phyloP scores from a whole-genome alignment of 2,113 vertebrate species.

The Zosterops japonicus region DNA sequence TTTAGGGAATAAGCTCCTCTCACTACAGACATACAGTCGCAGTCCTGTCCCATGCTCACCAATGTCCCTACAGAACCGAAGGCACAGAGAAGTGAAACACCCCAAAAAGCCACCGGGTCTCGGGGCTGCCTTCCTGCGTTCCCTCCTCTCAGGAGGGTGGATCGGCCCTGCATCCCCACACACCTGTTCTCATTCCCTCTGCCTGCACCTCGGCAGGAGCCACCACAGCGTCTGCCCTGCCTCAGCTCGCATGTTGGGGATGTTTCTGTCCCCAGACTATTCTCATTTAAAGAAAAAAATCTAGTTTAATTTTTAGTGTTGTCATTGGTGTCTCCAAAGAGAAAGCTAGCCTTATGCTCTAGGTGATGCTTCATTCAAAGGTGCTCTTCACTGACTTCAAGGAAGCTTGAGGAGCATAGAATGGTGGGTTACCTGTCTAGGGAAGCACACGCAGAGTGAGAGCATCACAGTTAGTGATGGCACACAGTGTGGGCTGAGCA shows the following conservation, averaged over 20 bases:
- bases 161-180: not conserved
- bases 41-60: not conserved
- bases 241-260: not conserved
- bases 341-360: not conserved
- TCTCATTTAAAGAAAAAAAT: not conserved
- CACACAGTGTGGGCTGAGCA: fast-evolving
- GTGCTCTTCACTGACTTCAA: not conserved
- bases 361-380: not conserved
- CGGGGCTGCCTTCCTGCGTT: not conserved
- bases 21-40: not conserved
- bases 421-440: not conserved
- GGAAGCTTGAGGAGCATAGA: not conserved
- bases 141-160: not conserved
- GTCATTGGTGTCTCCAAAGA: not conserved
- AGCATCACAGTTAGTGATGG: fast-evolving
- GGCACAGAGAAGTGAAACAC: not conserved
- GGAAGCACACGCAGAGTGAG: not conserved
- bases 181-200: not conserved
- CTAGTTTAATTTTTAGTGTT: not conserved
- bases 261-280: not conserved
- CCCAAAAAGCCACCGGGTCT: fast-evolving
- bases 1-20: not conserved
- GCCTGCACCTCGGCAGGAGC: not conserved
- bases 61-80: not conserved
- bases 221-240: not conserved